Evolutionary conservation across 2,797 vertebrate genomes (phyloP), one percentile per base, ranked within the genome.

Genomic region (Paratrypauchen microcephalus): DNA sequence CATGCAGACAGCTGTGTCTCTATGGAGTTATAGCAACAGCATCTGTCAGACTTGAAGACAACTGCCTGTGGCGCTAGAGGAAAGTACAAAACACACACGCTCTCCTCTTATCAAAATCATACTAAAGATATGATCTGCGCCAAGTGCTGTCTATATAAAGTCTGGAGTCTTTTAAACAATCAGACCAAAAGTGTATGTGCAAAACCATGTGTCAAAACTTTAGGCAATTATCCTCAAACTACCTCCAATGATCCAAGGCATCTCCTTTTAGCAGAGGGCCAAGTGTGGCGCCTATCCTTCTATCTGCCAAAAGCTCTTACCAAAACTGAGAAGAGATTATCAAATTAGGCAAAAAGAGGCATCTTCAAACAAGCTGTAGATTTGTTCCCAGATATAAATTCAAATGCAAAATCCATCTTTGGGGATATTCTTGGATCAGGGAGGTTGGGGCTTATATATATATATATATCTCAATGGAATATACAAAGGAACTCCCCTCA

Each of bases 401-500:
- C 55, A 60, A 79, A 77, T 68, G 26, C 68, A 70, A 68, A 74
- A 85, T 74, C 77, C 64, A 71, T 60, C 75, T 64, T 65, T 47
- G 4, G n/a, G 68, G 78, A 78, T 85, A 80, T 86, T 81, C 78
- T 76, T 73, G 66, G 65, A 57, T 4, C 24, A 3, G 55, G 13
- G 32, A 69, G 61, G 73, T 76, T 58, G 71, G 81, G 61, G 62
- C 57, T 12, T 41, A 41, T 66, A 73, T 70, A 63, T 79, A 50
- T 68, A 9, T 41, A 41, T 66, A 73, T 70, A 63, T 79, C 54
- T 68, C 72, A 76, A 82, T 83, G 77, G 63, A 24, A 80, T 60
- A 47, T 67, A 21, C 65, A 45, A 52, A 41, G 71, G 68, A 82
- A 70, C 56, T 36, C 21, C 68, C 79, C 55, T 61, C 18, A 70